phyloP scores from a whole-genome alignment of 2,113 vertebrate species.

The Pachypanchax playfairii region DNA sequence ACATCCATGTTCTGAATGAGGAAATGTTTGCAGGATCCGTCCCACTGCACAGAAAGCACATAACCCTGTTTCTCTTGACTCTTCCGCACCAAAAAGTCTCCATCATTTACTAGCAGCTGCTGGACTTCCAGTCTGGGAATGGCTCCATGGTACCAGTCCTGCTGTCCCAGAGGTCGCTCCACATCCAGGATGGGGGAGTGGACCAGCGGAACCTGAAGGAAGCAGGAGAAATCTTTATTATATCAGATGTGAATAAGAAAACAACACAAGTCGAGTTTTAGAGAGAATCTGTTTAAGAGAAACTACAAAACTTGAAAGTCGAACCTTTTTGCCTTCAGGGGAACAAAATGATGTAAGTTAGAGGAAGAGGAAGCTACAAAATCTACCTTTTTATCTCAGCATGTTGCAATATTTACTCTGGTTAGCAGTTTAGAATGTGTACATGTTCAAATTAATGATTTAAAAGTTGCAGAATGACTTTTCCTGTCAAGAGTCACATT shows the following conservation, averaged over 20 bases:
- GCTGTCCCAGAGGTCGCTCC: slow-evolving; percentile 90
- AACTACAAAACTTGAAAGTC: slow-evolving; percentile 34
- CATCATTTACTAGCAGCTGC: slow-evolving; percentile 82
- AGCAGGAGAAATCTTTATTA: slow-evolving; percentile 21
- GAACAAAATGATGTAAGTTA: slow-evolving; percentile 4
- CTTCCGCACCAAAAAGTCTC: slow-evolving; percentile 94
- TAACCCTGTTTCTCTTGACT: slow-evolving; percentile 95
- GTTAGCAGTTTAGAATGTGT: slow-evolving; percentile 6
- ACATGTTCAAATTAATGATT: neutral
- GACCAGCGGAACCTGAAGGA: slow-evolving; percentile 79
- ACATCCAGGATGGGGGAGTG: slow-evolving; percentile 77
- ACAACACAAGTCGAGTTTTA: neutral
- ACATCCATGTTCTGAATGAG: slow-evolving; percentile 89
- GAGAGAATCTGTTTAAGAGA: slow-evolving; percentile 22
- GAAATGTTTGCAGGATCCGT: slow-evolving; percentile 88
- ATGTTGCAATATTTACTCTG: slow-evolving; percentile 3
- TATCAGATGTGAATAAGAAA: slow-evolving; percentile 31
- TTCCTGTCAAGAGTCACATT: neutral
- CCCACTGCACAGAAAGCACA: slow-evolving; percentile 92
- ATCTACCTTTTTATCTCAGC: slow-evolving; percentile 12
- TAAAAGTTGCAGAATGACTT: neutral
- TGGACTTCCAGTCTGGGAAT: slow-evolving; percentile 88
- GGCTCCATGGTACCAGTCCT: slow-evolving; percentile 96
- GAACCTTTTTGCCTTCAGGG: slow-evolving; percentile 27
- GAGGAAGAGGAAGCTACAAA: slow-evolving; percentile 24